phyloP scores from a whole-genome alignment of 2,113 vertebrate genomes.

The Charadrius vociferus region DNA sequence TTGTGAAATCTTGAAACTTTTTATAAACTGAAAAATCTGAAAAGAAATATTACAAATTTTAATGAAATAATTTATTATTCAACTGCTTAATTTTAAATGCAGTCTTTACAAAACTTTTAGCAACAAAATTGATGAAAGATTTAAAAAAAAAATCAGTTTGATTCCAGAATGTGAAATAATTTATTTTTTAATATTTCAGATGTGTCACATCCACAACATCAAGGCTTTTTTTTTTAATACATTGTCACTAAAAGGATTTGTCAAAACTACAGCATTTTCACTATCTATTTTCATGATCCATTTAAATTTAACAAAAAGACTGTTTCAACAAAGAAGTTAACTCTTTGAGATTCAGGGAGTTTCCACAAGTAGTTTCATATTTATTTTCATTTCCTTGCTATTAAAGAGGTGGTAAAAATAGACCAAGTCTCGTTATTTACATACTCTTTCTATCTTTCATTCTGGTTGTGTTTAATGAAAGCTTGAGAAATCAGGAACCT shows the following conservation, averaged over 20 bases:
- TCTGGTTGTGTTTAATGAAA: not conserved
- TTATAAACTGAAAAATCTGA: not conserved
- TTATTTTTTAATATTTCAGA: not conserved
- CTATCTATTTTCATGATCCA: not conserved
- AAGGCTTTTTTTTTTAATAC: not conserved
- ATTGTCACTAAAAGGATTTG: not conserved
- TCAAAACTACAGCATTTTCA: not conserved
- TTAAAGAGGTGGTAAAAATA: not conserved
- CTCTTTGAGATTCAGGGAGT: not conserved
- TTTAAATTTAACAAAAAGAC: not conserved
- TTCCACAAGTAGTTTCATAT: not conserved
- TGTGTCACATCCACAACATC: not conserved
- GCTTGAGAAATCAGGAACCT: not conserved
- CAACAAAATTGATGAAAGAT: not conserved
- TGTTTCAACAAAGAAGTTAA: not conserved
- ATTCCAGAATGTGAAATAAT: not conserved
- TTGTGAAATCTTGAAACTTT: not conserved
- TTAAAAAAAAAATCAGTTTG: not conserved
- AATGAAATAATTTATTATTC: not conserved
- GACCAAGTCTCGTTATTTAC: not conserved
- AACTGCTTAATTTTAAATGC: not conserved
- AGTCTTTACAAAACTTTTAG: not conserved
- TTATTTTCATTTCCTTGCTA: slow-evolving; percentile 6
- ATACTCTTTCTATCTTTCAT: not conserved
- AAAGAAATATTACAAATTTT: not conserved